These are phyloP conservation scores for Sorex maritimensis DNA, from an alignment of 2,797 vertebrate species.

Conservation along the genomic window DNA sequence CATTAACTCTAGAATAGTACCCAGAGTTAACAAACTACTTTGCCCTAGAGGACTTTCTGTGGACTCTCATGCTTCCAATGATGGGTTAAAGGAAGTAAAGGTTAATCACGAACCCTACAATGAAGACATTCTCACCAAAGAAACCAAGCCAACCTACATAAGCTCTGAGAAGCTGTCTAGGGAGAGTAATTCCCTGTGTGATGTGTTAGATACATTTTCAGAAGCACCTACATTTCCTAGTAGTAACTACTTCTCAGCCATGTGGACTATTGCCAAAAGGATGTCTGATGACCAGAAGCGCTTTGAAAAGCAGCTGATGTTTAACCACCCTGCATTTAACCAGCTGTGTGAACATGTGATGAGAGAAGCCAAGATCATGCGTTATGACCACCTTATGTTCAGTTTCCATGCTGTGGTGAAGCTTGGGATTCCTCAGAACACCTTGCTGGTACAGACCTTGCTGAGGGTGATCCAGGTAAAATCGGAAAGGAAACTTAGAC, in stretches of 20 bases:
- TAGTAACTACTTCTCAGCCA: constrained; percentile 89
- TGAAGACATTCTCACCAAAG: constrained; percentile 17
- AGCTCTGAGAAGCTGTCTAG: constrained; percentile 78
- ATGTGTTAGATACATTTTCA: constrained; percentile 92
- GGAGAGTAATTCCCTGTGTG: constrained; percentile 92
- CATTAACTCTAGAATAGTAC: background rate
- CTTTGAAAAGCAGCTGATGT: constrained; percentile 93
- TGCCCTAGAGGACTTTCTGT: constrained; percentile 46
- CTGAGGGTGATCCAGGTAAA: constrained; percentile 94
- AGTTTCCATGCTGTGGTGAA: constrained; percentile 92
- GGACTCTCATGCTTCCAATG: constrained; percentile 54
- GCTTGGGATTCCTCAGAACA: constrained; percentile 93
- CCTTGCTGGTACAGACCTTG: constrained; percentile 94
- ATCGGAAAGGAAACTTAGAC: background rate
- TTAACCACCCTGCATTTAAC: constrained; percentile 92
- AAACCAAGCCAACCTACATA: background rate
- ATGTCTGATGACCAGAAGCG: constrained; percentile 91
- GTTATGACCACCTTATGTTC: constrained; percentile 88
- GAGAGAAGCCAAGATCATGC: constrained; percentile 87
- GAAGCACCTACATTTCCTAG: constrained; percentile 68
- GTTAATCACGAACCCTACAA: constrained; percentile 28
- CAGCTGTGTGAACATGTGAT: constrained; percentile 91
- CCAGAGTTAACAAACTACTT: background rate
- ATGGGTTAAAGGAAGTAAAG: constrained; percentile 35
- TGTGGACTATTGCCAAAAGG: constrained; percentile 92